Evolutionary conservation across 2,888 invertebrate genomes (phyloP).

Genomic region (Andrena dorsata): DNA sequence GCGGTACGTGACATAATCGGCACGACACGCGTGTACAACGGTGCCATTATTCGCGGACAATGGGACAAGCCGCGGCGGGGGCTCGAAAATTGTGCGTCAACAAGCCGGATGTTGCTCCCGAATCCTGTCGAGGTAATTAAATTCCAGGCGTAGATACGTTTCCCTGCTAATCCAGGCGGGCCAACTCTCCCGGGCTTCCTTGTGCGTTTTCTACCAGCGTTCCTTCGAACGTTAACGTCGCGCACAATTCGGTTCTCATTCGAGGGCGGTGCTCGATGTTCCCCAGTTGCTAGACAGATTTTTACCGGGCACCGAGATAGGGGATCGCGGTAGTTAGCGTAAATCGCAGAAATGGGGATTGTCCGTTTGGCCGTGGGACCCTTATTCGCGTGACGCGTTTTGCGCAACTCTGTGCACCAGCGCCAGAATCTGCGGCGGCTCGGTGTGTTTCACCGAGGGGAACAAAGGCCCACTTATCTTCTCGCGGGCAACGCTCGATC

Average conservation of each 20-base stretch:
- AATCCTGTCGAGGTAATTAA: slow-evolving; percentile 47
- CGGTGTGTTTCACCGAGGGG: slow-evolving; percentile 30
- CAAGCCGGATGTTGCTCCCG: slow-evolving; percentile 40
- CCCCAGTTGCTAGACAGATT: background rate
- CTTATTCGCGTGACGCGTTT: slow-evolving; percentile 26
- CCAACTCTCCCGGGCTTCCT: too few species aligned
- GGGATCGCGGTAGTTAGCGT: slow-evolving; percentile 3
- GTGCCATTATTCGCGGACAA: slow-evolving; percentile 71
- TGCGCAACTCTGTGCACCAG: slow-evolving; percentile 33
- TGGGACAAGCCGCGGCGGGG: slow-evolving; percentile 60
- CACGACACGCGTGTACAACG: slow-evolving; percentile 70
- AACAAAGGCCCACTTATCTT: slow-evolving; percentile 60
- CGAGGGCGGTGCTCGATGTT: background rate
- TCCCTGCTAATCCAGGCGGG: background rate
- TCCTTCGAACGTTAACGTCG: too few species aligned
- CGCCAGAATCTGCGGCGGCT: slow-evolving; percentile 25
- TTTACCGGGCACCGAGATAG: background rate
- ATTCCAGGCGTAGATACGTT: slow-evolving; percentile 15
- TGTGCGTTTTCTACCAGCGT: too few species aligned
- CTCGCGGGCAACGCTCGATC: slow-evolving; percentile 47
- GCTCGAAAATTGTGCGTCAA: slow-evolving; percentile 59
- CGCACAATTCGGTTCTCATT: too few species aligned
- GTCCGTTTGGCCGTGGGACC: slow-evolving; percentile 48
- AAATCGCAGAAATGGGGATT: slow-evolving; percentile 16
- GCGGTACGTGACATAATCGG: slow-evolving; percentile 78